Percentiles rank a stretch among this genome's conserved stretches.
Evolutionary conservation across 2,888 invertebrate species (phyloP).

Genomic region (Boloria selene): DNA sequence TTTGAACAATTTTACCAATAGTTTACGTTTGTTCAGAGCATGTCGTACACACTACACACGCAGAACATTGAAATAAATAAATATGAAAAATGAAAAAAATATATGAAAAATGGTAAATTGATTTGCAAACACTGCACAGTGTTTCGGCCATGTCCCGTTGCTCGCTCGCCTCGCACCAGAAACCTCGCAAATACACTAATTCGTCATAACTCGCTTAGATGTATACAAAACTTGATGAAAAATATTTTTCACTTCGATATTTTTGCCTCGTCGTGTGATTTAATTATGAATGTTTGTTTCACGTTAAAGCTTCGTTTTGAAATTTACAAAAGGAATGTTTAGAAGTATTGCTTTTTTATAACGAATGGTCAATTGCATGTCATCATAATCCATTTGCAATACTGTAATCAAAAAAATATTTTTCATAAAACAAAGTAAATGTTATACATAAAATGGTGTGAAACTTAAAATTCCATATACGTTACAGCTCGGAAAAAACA

Average conservation of each 20-base stretch:
- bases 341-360: too few species aligned
- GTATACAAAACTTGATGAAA: conserved; percentile 22
- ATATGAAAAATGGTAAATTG: conserved; percentile 12
- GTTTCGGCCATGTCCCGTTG: neutral
- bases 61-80: conserved; percentile 9
- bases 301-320: conserved; percentile 7
- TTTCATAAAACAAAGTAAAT: too few species aligned
- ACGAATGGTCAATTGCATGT: too few species aligned
- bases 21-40: conserved; percentile 4
- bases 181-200: conserved; percentile 19
- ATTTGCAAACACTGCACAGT: conserved; percentile 1
- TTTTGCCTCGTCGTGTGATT: conserved; percentile 22
- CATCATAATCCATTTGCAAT: too few species aligned
- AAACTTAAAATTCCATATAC: too few species aligned
- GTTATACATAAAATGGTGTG: too few species aligned
- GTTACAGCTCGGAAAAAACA: too few species aligned
- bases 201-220: conserved; percentile 30
- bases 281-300: conserved; percentile 18
- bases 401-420: too few species aligned
- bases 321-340: neutral
- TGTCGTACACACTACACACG: neutral
- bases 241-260: conserved; percentile 24
- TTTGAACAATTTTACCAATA: neutral
- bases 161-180: neutral
- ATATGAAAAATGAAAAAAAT: too few species aligned